Evolutionary conservation across 2,797 vertebrate genomes (phyloP).

Genomic region (Malacoraja senta): DNA sequence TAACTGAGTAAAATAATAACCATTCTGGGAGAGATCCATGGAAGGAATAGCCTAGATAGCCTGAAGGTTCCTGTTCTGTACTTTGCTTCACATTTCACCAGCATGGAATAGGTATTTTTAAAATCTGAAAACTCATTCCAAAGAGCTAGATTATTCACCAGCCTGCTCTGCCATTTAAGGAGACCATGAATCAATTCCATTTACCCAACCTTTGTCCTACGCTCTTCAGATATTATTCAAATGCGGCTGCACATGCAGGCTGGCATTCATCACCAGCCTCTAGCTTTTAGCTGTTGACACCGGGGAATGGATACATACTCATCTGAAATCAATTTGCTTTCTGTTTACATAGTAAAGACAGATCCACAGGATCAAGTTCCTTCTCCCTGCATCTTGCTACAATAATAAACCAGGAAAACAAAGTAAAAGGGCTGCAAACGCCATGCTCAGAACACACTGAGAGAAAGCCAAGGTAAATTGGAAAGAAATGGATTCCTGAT

Average conservation of each 20-base stretch:
- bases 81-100: background rate
- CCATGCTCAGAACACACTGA: background rate
- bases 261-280: background rate
- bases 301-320: background rate
- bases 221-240: background rate
- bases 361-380: conserved; percentile 27
- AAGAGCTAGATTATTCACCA: background rate
- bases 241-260: background rate
- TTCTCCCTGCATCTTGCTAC: no score
- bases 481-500: conserved; percentile 23
- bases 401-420: background rate
- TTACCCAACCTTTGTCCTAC: background rate
- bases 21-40: background rate
- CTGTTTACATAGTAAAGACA: conserved; percentile 13
- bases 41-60: background rate
- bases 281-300: background rate
- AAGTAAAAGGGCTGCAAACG: background rate
- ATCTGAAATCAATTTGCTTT: conserved; percentile 36
- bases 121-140: background rate
- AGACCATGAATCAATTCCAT: background rate
- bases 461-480: conserved; percentile 23
- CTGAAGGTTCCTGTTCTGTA: background rate
- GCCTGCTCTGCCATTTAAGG: background rate
- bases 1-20: background rate
- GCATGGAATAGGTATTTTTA: background rate